Evolutionary conservation across 2,113 vertebrate species (phyloP).

Genomic region (Lamprotornis superbus): DNA sequence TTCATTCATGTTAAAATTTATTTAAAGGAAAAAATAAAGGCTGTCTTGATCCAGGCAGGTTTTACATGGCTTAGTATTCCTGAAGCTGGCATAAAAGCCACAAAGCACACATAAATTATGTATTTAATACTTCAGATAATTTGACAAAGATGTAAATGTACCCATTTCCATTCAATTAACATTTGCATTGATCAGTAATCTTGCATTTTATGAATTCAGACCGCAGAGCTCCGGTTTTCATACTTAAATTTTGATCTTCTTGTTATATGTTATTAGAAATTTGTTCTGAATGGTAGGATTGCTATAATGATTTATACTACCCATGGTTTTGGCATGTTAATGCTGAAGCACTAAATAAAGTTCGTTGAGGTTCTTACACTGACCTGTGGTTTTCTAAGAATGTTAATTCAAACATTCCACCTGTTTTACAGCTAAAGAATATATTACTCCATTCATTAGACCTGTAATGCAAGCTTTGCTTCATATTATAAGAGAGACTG

Average conservation of each 20-base stretch:
- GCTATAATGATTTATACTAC: neutral
- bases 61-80: neutral
- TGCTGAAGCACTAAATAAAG: neutral
- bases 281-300: neutral
- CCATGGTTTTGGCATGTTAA: neutral
- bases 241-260: neutral
- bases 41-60: neutral
- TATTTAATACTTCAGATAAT: neutral
- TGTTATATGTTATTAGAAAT: neutral
- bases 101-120: neutral
- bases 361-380: neutral
- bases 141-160: neutral
- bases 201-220: neutral
- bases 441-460: constrained; percentile 94
- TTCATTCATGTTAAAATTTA: neutral
- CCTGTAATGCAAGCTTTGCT: constrained; percentile 98
- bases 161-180: neutral
- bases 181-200: neutral
- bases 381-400: neutral
- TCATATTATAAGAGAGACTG: constrained; percentile 97
- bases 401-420: neutral
- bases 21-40: neutral
- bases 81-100: neutral
- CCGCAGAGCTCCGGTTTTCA: neutral
- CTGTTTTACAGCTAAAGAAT: constrained; percentile 89